These are phyloP conservation scores for Gymnocypris eckloni DNA, from an alignment of 2,797 vertebrate species.

Conservation along the genomic window DNA sequence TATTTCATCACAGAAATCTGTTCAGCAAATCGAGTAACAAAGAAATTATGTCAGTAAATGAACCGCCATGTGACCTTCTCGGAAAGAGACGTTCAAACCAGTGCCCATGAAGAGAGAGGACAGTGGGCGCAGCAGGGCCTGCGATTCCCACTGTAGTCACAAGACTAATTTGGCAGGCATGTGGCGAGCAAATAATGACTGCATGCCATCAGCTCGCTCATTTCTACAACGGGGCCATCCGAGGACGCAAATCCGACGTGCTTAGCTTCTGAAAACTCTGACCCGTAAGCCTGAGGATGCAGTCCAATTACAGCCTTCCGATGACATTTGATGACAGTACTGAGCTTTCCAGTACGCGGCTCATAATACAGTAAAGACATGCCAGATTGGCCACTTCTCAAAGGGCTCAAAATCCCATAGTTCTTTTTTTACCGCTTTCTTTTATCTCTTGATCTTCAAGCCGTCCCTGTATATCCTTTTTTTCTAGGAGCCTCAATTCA, in stretches of 20 bases:
- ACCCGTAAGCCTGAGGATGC: slow-evolving; percentile 14
- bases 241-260: slow-evolving; percentile 32
- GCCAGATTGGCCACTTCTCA: slow-evolving; percentile 28
- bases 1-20: background rate
- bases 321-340: slow-evolving; percentile 38
- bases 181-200: slow-evolving; percentile 50
- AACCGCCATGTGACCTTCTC: slow-evolving; percentile 52
- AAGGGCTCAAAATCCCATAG: slow-evolving; percentile 44
- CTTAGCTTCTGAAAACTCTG: slow-evolving; percentile 9
- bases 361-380: slow-evolving; percentile 46
- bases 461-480: slow-evolving; percentile 33
- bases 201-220: slow-evolving; percentile 45
- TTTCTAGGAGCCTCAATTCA: slow-evolving; percentile 39
- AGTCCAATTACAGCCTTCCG: slow-evolving; percentile 21
- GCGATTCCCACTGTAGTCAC: slow-evolving; percentile 53
- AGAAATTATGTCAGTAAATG: slow-evolving; percentile 49
- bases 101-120: slow-evolving; percentile 55
- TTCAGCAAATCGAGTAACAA: slow-evolving; percentile 15
- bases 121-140: slow-evolving; percentile 49
- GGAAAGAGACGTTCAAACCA: slow-evolving; percentile 52
- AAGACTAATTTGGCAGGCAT: slow-evolving; percentile 50
- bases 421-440: slow-evolving; percentile 47
- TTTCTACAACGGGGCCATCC: slow-evolving; percentile 39
- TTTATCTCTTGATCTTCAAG: slow-evolving; percentile 45
- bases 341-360: slow-evolving; percentile 23